phyloP scores from a whole-genome alignment of 2,797 vertebrate species.

The Danio kyathit region DNA sequence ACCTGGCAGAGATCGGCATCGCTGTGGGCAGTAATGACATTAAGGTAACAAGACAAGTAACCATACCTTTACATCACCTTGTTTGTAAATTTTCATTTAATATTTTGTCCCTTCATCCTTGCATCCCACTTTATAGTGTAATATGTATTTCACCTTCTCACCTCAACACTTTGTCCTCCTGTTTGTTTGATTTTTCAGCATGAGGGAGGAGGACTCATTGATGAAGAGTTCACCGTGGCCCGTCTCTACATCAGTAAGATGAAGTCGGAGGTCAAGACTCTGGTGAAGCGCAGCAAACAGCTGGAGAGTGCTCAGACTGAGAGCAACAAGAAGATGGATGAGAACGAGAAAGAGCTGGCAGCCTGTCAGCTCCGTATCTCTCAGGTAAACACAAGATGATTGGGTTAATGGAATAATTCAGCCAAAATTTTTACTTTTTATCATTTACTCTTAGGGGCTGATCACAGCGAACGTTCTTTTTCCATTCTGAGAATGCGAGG shows the following conservation, averaged over 20 bases:
- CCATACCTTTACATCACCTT: background rate
- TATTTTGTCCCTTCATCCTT: background rate
- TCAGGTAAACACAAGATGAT: conserved; percentile 72
- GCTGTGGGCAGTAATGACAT: conserved; percentile 89
- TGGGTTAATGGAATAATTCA: background rate
- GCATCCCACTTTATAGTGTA: background rate
- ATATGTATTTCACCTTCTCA: background rate
- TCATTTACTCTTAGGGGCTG: background rate
- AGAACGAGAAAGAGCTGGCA: conserved; percentile 87
- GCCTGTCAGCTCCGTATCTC: conserved; percentile 88
- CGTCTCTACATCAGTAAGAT: conserved; percentile 90
- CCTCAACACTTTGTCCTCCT: background rate
- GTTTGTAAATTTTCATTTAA: background rate
- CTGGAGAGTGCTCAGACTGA: conserved; percentile 84
- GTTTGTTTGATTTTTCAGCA: conserved; percentile 71
- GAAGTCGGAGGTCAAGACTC: conserved; percentile 90
- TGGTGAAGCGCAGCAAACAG: conserved; percentile 89
- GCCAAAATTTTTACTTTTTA: background rate
- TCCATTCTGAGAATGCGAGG: too few species aligned
- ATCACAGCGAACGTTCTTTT: too few species aligned
- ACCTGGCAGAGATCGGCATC: conserved; percentile 88
- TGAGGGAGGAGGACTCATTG: conserved; percentile 89
- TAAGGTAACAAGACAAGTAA: conserved; percentile 76
- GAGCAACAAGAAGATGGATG: conserved; percentile 88
- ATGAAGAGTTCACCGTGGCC: conserved; percentile 88